These are phyloP conservation scores for Antrozous pallidus DNA, from an alignment of 2,797 vertebrate species.

Conservation along the genomic window DNA sequence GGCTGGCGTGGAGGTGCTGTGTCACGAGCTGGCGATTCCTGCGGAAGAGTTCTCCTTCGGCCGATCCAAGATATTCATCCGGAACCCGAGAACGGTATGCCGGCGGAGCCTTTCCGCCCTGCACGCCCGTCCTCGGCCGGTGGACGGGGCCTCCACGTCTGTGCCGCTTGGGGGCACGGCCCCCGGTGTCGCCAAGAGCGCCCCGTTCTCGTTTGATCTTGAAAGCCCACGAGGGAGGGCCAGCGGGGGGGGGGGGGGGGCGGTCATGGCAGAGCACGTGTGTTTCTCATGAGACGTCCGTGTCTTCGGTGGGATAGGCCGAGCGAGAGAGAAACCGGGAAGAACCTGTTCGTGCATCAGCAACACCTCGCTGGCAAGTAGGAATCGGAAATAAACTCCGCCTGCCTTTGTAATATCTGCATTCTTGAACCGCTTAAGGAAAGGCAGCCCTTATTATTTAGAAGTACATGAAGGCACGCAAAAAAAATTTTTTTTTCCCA, in stretches of 20 bases:
- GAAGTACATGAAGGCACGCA: neutral
- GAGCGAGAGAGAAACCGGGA: neutral
- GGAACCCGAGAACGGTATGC: constrained; percentile 97
- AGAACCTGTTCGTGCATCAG: neutral
- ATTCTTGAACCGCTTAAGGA: neutral
- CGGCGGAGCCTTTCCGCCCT: constrained; percentile 26
- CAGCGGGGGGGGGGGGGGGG: too few relatives aligned
- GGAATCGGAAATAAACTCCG: neutral
- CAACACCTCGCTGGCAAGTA: neutral
- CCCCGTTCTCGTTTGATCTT: neutral
- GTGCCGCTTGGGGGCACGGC: neutral
- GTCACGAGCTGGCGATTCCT: constrained; percentile 89
- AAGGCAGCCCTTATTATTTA: neutral
- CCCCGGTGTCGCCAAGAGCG: neutral
- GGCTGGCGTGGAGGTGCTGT: constrained; percentile 93
- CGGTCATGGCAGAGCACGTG: accelerated
- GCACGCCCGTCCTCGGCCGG: neutral
- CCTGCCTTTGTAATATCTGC: neutral
- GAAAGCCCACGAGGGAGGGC: too few relatives aligned
- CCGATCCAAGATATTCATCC: constrained; percentile 99
- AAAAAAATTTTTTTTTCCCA: neutral
- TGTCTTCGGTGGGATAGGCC: neutral
- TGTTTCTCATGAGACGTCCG: neutral
- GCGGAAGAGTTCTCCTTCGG: constrained; percentile 94
- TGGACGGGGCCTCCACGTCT: neutral